These are phyloP conservation scores for Drosophila lacertosa DNA, from an alignment of 1,140 invertebrate species.

Conservation along the genomic window DNA sequence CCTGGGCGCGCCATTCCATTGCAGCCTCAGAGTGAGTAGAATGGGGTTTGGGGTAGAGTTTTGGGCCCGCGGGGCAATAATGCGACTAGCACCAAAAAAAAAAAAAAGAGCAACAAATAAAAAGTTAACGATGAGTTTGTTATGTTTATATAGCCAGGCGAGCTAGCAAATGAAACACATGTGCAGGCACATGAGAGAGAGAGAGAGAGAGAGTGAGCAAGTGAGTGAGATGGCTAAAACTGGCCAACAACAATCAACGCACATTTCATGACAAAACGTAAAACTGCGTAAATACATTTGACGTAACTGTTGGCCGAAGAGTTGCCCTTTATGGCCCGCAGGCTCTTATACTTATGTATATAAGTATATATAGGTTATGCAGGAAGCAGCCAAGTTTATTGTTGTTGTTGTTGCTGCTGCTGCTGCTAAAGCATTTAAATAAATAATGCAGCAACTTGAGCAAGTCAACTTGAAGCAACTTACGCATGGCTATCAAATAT, in stretches of 20 bases:
- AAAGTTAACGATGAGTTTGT: constrained; percentile 83
- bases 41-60: constrained; percentile 25
- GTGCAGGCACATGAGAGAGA: constrained; percentile 7
- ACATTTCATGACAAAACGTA: constrained; percentile 81
- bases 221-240: not conserved
- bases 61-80: constrained; percentile 55
- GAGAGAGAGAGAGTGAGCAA: constrained; percentile 4
- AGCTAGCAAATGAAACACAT: constrained; percentile 75
- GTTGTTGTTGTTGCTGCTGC: constrained; percentile 30
- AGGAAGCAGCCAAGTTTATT: constrained; percentile 44
- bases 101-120: constrained; percentile 75
- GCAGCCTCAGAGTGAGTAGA: too few relatives aligned
- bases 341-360: constrained; percentile 16
- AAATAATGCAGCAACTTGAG: constrained; percentile 59
- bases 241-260: constrained; percentile 67
- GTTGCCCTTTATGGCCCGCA: constrained; percentile 35
- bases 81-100: constrained; percentile 71
- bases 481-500: constrained; percentile 5
- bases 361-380: not conserved
- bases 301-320: constrained; percentile 46
- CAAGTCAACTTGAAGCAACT: constrained; percentile 31
- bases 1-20: constrained; percentile 59
- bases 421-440: constrained; percentile 53
- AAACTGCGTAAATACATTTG: constrained; percentile 81
- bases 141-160: constrained; percentile 79